Base-by-base conservation (phyloP, 1,140 invertebrate species). In the Aricia agestis region DNA sequence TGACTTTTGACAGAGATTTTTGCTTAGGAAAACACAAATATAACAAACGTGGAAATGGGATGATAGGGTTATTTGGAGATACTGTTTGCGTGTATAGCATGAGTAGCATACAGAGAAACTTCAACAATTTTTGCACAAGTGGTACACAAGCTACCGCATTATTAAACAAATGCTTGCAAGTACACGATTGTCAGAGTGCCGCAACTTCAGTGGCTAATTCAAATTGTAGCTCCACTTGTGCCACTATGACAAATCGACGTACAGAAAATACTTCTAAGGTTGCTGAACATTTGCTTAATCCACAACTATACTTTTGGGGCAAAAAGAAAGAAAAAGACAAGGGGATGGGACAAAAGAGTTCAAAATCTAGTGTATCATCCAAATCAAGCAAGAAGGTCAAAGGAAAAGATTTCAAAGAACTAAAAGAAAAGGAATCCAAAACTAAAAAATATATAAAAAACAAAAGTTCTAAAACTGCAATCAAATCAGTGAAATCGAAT, bases 101-200 rank as follows among this genome's bases (percentile, higher is more conserved):
- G 45, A 52, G 10, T 52, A 13, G 13, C 45, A 85, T 19, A 81
- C 79, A 69, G 73, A 84, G 68, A 75, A 84, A 63, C 77, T 72
- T 36, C 76, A 13, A 6, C 45, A 72, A 67, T n/a, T 70, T 69
- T 76, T 78, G 72, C 45, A 77, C 78, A n/a, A 83, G 79, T 67
- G 83, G 83, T 36, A 86, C 89, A 31, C 89, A 91, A 79, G 89
- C 89, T 36, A 89, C 89, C 57, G 89, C 85, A 72, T 87, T 81
- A 6, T 78, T 91, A 57, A 91, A 91, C 72, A 90, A 91, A 76
- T 90, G 85, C 72, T 79, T 89, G 69, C 89, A 91, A 82, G 83
- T 85, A 32, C 72, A 71, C 59, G 70, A 71, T 31, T 69, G 69
- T 18, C 73, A 59, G 59, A 68, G 66, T 52, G 69, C 31, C 18